phyloP scores from a whole-genome alignment of 1,140 invertebrate species.

The Macrobrachium nipponense region DNA sequence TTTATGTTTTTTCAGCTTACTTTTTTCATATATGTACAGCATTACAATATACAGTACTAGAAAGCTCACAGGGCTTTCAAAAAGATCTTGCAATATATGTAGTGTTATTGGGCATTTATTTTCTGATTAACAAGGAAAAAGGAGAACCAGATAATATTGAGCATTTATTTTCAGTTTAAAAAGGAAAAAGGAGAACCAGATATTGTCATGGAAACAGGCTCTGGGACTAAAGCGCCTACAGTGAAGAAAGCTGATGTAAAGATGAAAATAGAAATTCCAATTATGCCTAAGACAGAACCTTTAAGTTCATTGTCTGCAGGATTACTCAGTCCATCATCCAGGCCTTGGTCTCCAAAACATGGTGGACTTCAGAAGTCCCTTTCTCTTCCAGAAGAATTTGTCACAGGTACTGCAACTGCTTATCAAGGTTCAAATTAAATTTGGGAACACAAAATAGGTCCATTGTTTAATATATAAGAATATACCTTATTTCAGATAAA shows the following conservation, averaged over 20 bases:
- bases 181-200: conserved; percentile 1
- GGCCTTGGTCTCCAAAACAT: conserved; percentile 41
- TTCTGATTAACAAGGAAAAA: conserved; percentile 24
- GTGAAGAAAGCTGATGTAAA: conserved; percentile 37
- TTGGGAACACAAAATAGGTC: too few relatives aligned
- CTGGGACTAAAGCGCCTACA: background rate
- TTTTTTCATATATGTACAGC: too few relatives aligned
- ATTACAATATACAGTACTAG: too few relatives aligned
- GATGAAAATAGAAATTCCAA: conserved; percentile 53
- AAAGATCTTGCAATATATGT: background rate
- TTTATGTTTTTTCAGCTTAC: too few relatives aligned
- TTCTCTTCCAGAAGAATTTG: conserved; percentile 8
- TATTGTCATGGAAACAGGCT: background rate
- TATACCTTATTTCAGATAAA: too few relatives aligned
- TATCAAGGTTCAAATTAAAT: too few relatives aligned
- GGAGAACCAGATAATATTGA: background rate
- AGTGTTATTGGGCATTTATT: background rate
- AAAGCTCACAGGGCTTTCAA: too few relatives aligned
- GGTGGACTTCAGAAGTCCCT: conserved; percentile 26
- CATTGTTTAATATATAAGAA: too few relatives aligned
- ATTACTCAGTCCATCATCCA: conserved; percentile 12
- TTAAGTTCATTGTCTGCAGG: conserved; percentile 39
- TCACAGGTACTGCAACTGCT: conserved; percentile 14
- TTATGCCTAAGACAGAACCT: conserved; percentile 39
- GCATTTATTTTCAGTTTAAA: conserved; percentile 9